Base-by-base conservation (phyloP, 2,113 vertebrate genomes). In the Neodon shergylaensis region DNA sequence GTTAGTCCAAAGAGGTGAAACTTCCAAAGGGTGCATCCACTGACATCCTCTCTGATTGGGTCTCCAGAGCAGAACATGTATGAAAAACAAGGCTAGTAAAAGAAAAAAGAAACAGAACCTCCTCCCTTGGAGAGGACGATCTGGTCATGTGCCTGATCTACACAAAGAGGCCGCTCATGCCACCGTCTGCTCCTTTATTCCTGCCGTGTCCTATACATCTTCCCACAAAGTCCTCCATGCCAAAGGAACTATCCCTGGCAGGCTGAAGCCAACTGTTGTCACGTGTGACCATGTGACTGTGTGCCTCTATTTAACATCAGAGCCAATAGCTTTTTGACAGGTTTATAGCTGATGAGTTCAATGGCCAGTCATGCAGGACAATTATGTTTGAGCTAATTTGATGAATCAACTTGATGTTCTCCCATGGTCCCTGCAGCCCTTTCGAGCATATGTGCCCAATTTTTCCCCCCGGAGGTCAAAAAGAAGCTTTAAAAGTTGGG, bases 341-440 rank as follows among this genome's bases (percentile, higher is more conserved):
- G 98, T 99, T 99, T 99, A 99, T 98, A 98, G 99, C 98, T 98
- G 97, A 97, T 97, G 94, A 99, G 98, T 98, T 99, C 99, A 99
- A 99, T 98, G 98, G 99, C 98, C 98, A 98, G 98, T 99, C 99
- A 99, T 98, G 99, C 99, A 96, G 98, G 96, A 99, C 99, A 99
- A 99, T 99, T 99, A 99, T 98, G 98, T 98, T 97, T 98, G 98
- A 98, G 98, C 98, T 99, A 99, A 99, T 99, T 99, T 99, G 99
- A 99, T 99, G 99, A 99, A 99, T 99, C 99, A 99, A 99, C 99
- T 99, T 98, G 98, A 99, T 99, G 99, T 99, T 99, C 98, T 74
- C 84, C 88, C 97, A 95, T 97, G 97, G 98, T 98, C 98, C 98
- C 98, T 85, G 90, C 98, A 98, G 99, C 98, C 99, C 99, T 98